These are phyloP conservation scores for Cheilosia impressa DNA, from an alignment of 2,888 invertebrate species.

Conservation along the genomic window DNA sequence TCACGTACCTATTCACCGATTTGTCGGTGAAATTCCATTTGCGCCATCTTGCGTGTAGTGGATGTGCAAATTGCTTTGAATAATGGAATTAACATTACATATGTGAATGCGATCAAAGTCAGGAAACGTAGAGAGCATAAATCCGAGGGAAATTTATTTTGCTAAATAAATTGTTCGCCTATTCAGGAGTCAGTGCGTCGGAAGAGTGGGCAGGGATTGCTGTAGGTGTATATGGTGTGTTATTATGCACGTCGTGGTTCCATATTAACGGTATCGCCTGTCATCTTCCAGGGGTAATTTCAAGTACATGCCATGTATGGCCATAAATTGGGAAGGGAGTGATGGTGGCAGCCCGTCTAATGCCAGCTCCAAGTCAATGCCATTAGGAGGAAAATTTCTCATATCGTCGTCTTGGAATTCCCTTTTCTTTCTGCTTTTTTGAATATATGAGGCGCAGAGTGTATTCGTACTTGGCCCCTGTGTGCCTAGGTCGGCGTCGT, in stretches of 20 bases:
- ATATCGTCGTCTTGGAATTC: conserved; percentile 45
- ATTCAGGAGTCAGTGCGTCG: background rate
- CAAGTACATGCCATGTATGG: conserved; percentile 51
- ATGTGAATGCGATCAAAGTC: conserved; percentile 62
- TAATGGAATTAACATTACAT: conserved; percentile 69
- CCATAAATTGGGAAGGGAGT: conserved; percentile 51
- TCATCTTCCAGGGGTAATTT: conserved; percentile 58
- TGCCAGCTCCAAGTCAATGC: conserved; percentile 11
- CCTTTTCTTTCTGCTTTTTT: conserved; percentile 2
- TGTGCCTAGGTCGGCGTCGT: conserved; percentile 23
- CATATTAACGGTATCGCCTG: conserved; percentile 61
- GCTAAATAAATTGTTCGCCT: conserved; percentile 19
- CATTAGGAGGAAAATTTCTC: conserved; percentile 30
- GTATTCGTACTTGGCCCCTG: conserved; percentile 18
- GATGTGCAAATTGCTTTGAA: conserved; percentile 58
- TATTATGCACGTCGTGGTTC: conserved; percentile 24
- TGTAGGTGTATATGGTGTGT: conserved; percentile 1
- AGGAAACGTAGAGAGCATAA: conserved; percentile 61
- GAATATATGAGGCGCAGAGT: conserved; percentile 29
- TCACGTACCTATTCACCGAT: background rate
- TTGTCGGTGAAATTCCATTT: conserved; percentile 50
- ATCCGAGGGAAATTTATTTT: conserved; percentile 54
- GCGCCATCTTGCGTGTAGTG: conserved; percentile 17
- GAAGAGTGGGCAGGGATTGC: background rate
- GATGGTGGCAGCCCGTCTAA: background rate